Evolutionary conservation across 2,113 vertebrate genomes (phyloP).

Genomic region (Eurystomus gularis): DNA sequence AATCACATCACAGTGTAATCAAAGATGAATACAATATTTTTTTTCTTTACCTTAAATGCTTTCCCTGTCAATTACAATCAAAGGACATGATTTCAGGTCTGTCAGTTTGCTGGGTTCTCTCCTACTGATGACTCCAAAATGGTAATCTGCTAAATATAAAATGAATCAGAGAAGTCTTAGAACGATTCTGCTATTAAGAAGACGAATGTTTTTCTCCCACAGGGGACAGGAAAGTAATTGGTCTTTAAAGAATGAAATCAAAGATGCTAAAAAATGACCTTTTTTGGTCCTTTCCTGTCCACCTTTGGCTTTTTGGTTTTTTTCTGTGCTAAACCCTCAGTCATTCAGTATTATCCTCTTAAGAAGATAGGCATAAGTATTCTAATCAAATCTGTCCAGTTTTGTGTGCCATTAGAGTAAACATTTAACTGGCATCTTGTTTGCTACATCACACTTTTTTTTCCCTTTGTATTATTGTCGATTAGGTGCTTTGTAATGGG

Average conservation of each 20-base stretch:
- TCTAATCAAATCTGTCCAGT: conserved; percentile 67
- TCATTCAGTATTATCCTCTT: conserved; percentile 19
- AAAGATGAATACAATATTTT: conserved; percentile 87
- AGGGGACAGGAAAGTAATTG: conserved; percentile 81
- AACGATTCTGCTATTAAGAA: conserved; percentile 84
- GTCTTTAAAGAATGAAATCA: conserved; percentile 83
- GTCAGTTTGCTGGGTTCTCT: conserved; percentile 77
- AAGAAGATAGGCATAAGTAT: conserved; percentile 43
- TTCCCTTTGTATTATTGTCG: neutral
- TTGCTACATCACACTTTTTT: conserved; percentile 59
- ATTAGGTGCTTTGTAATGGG: conserved; percentile 58
- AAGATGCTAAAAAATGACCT: conserved; percentile 74
- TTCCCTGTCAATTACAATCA: conserved; percentile 94
- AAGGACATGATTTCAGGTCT: conserved; percentile 85
- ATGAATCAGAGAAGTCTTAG: conserved; percentile 81
- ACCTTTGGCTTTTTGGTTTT: conserved; percentile 7
- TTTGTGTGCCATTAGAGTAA: conserved; percentile 60
- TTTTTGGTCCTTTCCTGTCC: conserved; percentile 62
- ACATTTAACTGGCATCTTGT: conserved; percentile 67
- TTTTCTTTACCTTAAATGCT: conserved; percentile 83
- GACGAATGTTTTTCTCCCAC: conserved; percentile 74
- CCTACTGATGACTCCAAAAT: conserved; percentile 82
- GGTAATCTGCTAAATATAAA: conserved; percentile 86
- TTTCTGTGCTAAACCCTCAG: conserved; percentile 37
- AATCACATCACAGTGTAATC: conserved; percentile 90